Evolutionary conservation across 2,113 vertebrate genomes (phyloP), one percentile per base, ranked within the genome.

Genomic region (Pelmatolapia mariae): DNA sequence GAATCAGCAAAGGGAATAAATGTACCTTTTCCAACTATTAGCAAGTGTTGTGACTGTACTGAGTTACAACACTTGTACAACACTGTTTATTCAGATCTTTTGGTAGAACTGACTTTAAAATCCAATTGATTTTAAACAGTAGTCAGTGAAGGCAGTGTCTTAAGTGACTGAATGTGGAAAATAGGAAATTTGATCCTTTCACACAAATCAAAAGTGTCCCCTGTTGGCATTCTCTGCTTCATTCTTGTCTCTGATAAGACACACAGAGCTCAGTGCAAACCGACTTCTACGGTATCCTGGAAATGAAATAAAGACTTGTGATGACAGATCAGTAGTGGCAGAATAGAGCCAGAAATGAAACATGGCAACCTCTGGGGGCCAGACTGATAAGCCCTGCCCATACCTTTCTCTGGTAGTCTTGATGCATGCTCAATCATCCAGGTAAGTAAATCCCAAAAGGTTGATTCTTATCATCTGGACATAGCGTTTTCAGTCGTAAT

Each of bases 61-160:
- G 89, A 94, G 91, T 50, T 50, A 50, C 47, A 50, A 19, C 47
- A 50, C 13, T 47, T 47, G 43, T 15, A 16, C 43, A 47, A 47
- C 13, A 47, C 88, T 85, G 87, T 57, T 54, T 83, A 83, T 85
- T 40, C 59, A 13, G 90, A 91, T 92, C 85, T 84, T 94, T 91
- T 93, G 85, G 61, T 90, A 53, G 80, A 83, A 85, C 93, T 87
- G 89, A 92, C 80, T 91, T 43, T 13, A 43, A 93, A 91, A 89
- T 90, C 50, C 38, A 84, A 96, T 95, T 86, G 92, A 96, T 96
- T 95, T 94, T 81, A 85, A 45, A 45, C 13, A 45, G 43, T 45
- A 45, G 43, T 45, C 43, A 45, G 43, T 45, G 43, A 92, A 82
- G 91, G 86, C 76, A 50, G 50, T 82, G 24, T 56, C 87, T 92